These are phyloP conservation scores for Orthonyx spaldingii DNA, from an alignment of 2,113 vertebrate genomes.

Conservation along the genomic window DNA sequence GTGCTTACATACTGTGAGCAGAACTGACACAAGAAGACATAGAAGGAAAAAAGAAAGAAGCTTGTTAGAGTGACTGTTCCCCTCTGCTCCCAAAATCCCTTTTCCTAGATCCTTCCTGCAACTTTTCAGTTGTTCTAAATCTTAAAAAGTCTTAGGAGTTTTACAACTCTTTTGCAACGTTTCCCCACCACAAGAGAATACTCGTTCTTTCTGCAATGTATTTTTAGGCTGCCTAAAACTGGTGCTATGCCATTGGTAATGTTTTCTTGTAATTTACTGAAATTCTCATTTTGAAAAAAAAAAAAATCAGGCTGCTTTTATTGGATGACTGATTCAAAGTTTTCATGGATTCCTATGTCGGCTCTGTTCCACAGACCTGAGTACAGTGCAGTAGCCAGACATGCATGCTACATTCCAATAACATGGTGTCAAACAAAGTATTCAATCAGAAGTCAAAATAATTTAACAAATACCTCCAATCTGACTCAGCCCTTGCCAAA, in stretches of 20 bases:
- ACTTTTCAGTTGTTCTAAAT: not conserved
- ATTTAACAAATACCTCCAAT: not conserved
- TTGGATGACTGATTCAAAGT: not conserved
- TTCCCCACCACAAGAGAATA: not conserved
- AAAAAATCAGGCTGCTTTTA: not conserved
- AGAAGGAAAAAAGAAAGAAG: not conserved
- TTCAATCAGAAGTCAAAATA: not conserved
- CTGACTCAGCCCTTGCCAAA: not conserved
- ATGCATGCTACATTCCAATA: rapidly evolving
- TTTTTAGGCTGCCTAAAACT: constrained; percentile 5
- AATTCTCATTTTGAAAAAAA: not conserved
- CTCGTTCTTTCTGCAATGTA: not conserved
- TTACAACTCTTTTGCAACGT: not conserved
- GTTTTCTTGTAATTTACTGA: not conserved
- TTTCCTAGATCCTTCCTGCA: not conserved
- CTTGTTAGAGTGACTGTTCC: not conserved
- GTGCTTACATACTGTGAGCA: not conserved
- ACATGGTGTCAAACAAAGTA: not conserved
- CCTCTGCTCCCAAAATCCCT: not conserved
- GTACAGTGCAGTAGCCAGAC: not conserved
- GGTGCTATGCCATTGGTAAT: not conserved
- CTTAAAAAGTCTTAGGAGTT: not conserved
- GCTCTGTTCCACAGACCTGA: not conserved
- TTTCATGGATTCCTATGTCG: not conserved
- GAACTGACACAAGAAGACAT: not conserved